Percentiles rank a stretch among this genome's conserved stretches.
phyloP scores from a whole-genome alignment of 2,113 vertebrate genomes.

The Ammospiza nelsoni region DNA sequence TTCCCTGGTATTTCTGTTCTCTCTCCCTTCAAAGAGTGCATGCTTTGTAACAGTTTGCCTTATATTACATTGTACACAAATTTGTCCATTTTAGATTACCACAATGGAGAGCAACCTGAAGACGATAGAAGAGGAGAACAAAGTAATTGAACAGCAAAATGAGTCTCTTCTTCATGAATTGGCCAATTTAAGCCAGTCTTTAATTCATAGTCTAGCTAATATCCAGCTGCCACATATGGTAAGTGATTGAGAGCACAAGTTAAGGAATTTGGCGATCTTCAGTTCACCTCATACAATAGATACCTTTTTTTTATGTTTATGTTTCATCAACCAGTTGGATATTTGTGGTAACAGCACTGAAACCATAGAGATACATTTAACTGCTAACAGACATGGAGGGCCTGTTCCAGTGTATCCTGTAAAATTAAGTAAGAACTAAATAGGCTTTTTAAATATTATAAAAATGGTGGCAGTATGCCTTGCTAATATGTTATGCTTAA shows the following conservation, averaged over 20 bases:
- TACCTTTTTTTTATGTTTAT: slow-evolving; percentile 63
- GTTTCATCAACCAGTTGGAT: slow-evolving; percentile 70
- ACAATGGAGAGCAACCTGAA: slow-evolving; percentile 99
- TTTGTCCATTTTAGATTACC: slow-evolving; percentile 87
- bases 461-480: slow-evolving; percentile 58
- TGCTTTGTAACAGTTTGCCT: slow-evolving; percentile 26
- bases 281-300: slow-evolving; percentile 58
- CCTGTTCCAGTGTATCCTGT: slow-evolving; percentile 67
- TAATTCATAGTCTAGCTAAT: slow-evolving; percentile 99
- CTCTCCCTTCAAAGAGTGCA: not conserved
- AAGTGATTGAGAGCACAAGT: slow-evolving; percentile 86
- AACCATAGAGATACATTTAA: slow-evolving; percentile 71
- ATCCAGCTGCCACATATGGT: slow-evolving; percentile 99
- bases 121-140: slow-evolving; percentile 99
- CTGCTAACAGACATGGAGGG: slow-evolving; percentile 71
- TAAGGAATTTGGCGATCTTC: slow-evolving; percentile 74
- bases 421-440: slow-evolving; percentile 67
- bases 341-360: slow-evolving; percentile 69
- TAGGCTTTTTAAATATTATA: slow-evolving; percentile 49
- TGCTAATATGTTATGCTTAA: slow-evolving; percentile 77
- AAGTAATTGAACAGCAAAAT: slow-evolving; percentile 99
- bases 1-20: not conserved
- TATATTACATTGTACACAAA: slow-evolving; percentile 68
- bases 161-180: slow-evolving; percentile 98
- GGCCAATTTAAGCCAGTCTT: slow-evolving; percentile 98